Evolutionary conservation across 1,140 invertebrate genomes (phyloP).

Genomic region (Cryptotermes secundus): DNA sequence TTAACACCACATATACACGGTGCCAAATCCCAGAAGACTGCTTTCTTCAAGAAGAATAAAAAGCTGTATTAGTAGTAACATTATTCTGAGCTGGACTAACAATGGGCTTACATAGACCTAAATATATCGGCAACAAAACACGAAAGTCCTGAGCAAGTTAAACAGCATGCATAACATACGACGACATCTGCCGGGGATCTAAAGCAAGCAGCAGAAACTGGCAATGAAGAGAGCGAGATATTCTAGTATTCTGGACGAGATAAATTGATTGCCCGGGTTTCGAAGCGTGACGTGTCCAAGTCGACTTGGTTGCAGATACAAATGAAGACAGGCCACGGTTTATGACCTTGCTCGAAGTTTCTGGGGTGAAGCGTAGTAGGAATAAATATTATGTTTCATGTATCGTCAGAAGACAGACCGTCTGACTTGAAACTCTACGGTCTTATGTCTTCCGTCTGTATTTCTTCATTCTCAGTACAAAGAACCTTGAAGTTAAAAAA

Average conservation of each 20-base stretch:
- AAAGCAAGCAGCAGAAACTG: not conserved
- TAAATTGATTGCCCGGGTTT: not conserved
- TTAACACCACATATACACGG: too few species aligned
- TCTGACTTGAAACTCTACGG: not conserved
- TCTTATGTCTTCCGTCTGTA: not conserved
- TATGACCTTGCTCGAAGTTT: not conserved
- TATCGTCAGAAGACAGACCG: not conserved
- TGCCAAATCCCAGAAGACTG: too few species aligned
- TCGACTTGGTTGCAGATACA: not conserved
- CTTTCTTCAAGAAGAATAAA: too few species aligned
- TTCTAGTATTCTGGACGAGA: not conserved
- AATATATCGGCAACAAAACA: too few species aligned
- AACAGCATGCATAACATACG: too few species aligned
- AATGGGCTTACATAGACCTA: too few species aligned
- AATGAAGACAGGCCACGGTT: not conserved
- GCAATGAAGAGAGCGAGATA: not conserved
- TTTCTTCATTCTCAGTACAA: not conserved
- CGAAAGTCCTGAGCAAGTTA: too few species aligned
- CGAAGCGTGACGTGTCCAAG: not conserved
- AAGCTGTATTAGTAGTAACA: too few species aligned
- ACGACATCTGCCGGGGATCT: too few species aligned
- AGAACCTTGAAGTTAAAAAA: too few species aligned
- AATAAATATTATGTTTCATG: not conserved
- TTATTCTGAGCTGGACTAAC: too few species aligned
- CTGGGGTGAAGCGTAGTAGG: too few species aligned